Evolutionary conservation across 2,797 vertebrate species (phyloP).

Genomic region (Pelodytes ibericus): DNA sequence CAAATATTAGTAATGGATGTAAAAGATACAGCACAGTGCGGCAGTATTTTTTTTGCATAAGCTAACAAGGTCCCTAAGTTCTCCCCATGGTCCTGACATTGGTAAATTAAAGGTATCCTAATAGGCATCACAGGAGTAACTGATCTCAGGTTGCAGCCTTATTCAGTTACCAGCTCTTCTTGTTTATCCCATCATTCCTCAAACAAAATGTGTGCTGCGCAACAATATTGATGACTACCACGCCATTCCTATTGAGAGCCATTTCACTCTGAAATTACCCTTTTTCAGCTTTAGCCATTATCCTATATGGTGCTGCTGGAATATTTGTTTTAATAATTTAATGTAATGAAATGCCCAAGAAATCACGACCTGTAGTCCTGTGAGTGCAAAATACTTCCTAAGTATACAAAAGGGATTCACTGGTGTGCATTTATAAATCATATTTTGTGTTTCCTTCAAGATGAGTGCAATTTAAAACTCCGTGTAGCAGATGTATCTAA

Average conservation of each 20-base stretch:
- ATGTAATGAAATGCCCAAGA: conserved; percentile 36
- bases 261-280: conserved; percentile 39
- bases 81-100: conserved; percentile 37
- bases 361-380: conserved; percentile 20
- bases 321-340: conserved; percentile 53
- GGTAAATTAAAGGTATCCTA: conserved; percentile 31
- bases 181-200: conserved; percentile 14
- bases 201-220: conserved; percentile 1
- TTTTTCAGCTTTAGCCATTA: conserved; percentile 21
- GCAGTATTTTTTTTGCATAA: conserved; percentile 24
- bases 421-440: conserved; percentile 6
- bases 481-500: not conserved
- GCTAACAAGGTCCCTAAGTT: conserved; percentile 49
- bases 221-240: conserved; percentile 23
- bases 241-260: conserved; percentile 28
- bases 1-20: conserved; percentile 21
- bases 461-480: conserved; percentile 15
- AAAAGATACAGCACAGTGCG: conserved; percentile 13
- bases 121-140: conserved; percentile 25
- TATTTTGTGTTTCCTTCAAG: not conserved
- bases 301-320: not conserved
- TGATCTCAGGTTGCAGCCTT: not conserved
- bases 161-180: conserved; percentile 19
- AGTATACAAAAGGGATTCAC: conserved; percentile 33
- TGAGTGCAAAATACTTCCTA: conserved; percentile 24